phyloP scores from a whole-genome alignment of 2,797 vertebrate genomes.

The Emydoidea blandingii region DNA sequence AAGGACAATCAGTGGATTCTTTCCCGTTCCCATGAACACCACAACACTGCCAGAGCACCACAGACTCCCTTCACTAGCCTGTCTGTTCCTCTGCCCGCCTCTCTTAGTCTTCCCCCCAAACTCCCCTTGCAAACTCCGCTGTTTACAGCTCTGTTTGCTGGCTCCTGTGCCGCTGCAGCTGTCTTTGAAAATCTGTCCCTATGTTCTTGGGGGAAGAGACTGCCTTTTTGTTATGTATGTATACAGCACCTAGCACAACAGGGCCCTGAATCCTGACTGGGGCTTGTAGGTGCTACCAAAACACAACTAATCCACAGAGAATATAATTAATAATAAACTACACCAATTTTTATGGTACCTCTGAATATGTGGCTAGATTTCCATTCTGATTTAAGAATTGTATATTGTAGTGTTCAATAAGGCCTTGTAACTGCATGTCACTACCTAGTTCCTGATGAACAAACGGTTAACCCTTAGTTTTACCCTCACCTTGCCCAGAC shows the following conservation, averaged over 20 bases:
- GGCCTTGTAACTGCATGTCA: not conserved
- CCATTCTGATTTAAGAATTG: accelerated
- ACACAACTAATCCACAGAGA: not conserved
- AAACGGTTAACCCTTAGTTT: not conserved
- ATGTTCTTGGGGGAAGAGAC: not conserved
- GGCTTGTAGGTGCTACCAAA: not conserved
- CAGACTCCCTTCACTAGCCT: no score
- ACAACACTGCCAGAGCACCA: no score
- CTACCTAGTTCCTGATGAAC: not conserved
- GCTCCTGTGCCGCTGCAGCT: no score
- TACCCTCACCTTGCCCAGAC: not conserved
- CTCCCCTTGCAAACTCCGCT: no score
- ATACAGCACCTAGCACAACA: not conserved
- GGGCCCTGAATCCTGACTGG: not conserved
- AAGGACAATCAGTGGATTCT: no score
- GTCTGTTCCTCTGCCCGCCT: no score
- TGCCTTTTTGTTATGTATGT: not conserved
- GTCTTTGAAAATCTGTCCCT: not conserved
- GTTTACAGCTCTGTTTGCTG: no score
- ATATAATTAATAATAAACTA: not conserved
- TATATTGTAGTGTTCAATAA: not conserved
- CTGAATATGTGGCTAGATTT: not conserved
- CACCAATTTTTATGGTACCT: accelerated
- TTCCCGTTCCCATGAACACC: no score
- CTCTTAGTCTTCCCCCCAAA: no score